A percentile compares a stretch with the other conserved stretches of the same genome.
phyloP scores from a whole-genome alignment of 2,797 vertebrate genomes.

The Aselliscus stoliczkanus region DNA sequence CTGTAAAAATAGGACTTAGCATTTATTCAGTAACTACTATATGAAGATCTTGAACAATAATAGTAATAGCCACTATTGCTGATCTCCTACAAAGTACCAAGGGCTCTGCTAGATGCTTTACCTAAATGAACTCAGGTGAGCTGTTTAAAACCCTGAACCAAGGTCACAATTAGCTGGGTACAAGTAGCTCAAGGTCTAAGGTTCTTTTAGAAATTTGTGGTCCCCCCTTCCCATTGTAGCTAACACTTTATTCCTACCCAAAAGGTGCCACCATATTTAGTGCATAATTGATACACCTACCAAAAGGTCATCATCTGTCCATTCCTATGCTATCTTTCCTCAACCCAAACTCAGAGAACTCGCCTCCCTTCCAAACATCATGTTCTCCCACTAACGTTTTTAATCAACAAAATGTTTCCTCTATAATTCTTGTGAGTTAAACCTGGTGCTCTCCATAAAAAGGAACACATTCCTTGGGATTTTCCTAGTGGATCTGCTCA shows the following conservation, averaged over 20 bases:
- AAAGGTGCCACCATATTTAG: background rate
- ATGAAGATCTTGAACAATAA: background rate
- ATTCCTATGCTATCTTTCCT: background rate
- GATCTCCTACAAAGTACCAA: background rate
- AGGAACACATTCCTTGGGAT: background rate
- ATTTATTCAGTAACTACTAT: background rate
- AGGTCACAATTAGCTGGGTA: background rate
- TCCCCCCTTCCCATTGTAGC: background rate
- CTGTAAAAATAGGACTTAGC: background rate
- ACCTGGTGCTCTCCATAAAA: background rate
- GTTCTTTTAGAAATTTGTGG: background rate
- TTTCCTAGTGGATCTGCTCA: background rate
- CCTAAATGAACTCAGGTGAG: background rate
- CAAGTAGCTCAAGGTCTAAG: background rate
- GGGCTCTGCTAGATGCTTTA: background rate
- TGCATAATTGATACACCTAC: background rate
- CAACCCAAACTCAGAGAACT: background rate
- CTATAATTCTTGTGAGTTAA: background rate
- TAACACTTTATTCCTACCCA: background rate
- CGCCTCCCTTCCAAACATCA: background rate
- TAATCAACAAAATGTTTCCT: background rate
- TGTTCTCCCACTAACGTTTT: background rate
- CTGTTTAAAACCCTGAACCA: background rate
- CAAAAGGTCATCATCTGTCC: background rate
- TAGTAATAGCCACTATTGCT: background rate